Base-by-base conservation (phyloP, 2,888 invertebrate species). In the Zhuqinia jingwanae region DNA sequence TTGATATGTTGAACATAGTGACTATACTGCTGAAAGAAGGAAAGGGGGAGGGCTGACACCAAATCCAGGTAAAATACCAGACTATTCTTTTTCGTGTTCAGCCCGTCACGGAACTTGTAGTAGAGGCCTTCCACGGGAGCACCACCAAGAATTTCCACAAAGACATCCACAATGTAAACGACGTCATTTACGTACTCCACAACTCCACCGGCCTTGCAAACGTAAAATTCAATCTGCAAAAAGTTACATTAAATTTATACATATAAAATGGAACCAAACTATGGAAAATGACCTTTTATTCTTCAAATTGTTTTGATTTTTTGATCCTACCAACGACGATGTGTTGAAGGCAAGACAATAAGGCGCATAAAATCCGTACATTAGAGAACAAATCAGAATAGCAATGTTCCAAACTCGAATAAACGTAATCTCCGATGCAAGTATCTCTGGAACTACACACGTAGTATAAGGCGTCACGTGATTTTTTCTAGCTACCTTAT, bases 141-240 rank as follows among this genome's bases (percentile, higher is more conserved):
- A 2, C 85, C 88, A 3, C 85, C 87, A 20, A 88, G 58, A 17
- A 89, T 75, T 60, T 89, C 89, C 0, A 88, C 68, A n/a, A 89
- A 63, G 0, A 88, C 73, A 60, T 89, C 89, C 0, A 87, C 11
- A 0, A 87, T 65, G 70, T 87, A 85, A 8, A 88, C 42, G 0
- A 77, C 13, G 10, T 70, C 20, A 11, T 58, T 63, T 11, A 78
- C 20, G 42, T 78, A 78, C 20, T 65, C 70, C 6, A 85, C 2
- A 0, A 58, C 20, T 1, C n/a, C n/a, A 0, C 75, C 80, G 3
- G 77, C 65, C n/a, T 56, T 25, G 47, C 79, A 85, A 2, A 88
- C 56, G 53, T 79, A 79, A 22, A 27, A 20, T 36, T 88, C 85
- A 22, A 85, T 58, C 56, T 88, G 42, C 11, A 42, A 50, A 56